Evolutionary conservation across 2,888 invertebrate genomes (phyloP).

Genomic region (Nymphalis c-album): DNA sequence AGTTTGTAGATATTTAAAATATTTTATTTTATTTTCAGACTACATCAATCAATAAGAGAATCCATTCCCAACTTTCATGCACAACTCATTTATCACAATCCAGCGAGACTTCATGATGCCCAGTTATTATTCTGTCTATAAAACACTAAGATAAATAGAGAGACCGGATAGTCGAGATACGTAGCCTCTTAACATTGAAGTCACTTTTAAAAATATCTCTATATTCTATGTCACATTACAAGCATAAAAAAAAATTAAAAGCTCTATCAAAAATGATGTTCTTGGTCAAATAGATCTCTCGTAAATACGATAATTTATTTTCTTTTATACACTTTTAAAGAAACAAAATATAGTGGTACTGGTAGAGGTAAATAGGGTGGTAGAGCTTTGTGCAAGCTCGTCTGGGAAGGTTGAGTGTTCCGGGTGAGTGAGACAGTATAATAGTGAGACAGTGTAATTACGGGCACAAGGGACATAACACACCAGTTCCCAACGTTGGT

Average conservation of each 20-base stretch:
- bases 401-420: too few relatives aligned
- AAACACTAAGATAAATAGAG: background rate
- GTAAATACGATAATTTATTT: too few relatives aligned
- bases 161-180: background rate
- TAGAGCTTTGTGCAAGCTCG: too few relatives aligned
- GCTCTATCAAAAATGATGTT: background rate
- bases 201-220: too few relatives aligned
- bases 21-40: background rate
- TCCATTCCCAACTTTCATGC: background rate
- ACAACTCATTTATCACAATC: conserved; percentile 7
- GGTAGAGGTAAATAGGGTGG: too few relatives aligned
- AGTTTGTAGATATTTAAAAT: background rate
- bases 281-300: too few relatives aligned
- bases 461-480: too few relatives aligned
- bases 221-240: background rate
- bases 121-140: conserved; percentile 7
- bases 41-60: background rate
- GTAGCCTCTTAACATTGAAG: background rate
- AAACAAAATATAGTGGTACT: too few relatives aligned
- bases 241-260: background rate
- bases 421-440: too few relatives aligned
- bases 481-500: too few relatives aligned
- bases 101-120: conserved; percentile 7
- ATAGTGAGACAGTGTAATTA: too few relatives aligned
- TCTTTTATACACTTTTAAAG: too few relatives aligned